Percentiles rank a stretch among this genome's conserved stretches.
Evolutionary conservation across 2,888 invertebrate species (phyloP).

Genomic region (Mantis religiosa): DNA sequence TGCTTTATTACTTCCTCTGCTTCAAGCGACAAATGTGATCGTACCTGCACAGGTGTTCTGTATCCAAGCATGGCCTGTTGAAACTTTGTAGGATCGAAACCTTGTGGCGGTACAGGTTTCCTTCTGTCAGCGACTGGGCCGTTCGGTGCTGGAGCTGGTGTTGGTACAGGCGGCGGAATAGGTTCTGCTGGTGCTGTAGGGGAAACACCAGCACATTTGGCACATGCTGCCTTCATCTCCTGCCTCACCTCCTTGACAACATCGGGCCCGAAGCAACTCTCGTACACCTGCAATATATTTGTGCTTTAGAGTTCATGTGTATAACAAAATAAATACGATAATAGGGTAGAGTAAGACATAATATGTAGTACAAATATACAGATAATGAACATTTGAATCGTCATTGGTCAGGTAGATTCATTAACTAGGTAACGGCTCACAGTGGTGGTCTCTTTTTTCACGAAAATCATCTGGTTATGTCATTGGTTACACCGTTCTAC

Average conservation of each 20-base stretch:
- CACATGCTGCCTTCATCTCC: constrained; percentile 63
- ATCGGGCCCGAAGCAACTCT: constrained; percentile 65
- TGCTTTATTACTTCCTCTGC: too few species aligned
- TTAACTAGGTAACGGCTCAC: too few species aligned
- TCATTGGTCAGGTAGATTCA: too few species aligned
- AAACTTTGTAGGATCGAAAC: constrained; percentile 19
- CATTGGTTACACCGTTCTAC: too few species aligned
- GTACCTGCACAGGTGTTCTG: background rate
- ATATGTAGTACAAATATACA: too few species aligned
- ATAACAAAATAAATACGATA: background rate
- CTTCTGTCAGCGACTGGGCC: background rate
- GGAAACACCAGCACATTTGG: constrained; percentile 49
- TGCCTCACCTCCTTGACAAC: constrained; percentile 63
- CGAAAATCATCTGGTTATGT: too few species aligned
- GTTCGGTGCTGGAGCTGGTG: background rate
- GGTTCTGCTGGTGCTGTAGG: background rate
- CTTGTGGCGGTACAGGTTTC: background rate
- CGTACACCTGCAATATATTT: constrained; percentile 54
- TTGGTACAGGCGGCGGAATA: background rate
- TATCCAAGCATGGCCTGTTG: constrained; percentile 48
- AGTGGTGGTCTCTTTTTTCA: too few species aligned
- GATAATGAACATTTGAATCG: too few species aligned
- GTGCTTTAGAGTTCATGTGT: background rate
- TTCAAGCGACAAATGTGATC: too few species aligned
- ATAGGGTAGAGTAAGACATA: too few species aligned